Evolutionary conservation across 2,797 vertebrate genomes (phyloP).

Genomic region (Cichlasoma orientale): DNA sequence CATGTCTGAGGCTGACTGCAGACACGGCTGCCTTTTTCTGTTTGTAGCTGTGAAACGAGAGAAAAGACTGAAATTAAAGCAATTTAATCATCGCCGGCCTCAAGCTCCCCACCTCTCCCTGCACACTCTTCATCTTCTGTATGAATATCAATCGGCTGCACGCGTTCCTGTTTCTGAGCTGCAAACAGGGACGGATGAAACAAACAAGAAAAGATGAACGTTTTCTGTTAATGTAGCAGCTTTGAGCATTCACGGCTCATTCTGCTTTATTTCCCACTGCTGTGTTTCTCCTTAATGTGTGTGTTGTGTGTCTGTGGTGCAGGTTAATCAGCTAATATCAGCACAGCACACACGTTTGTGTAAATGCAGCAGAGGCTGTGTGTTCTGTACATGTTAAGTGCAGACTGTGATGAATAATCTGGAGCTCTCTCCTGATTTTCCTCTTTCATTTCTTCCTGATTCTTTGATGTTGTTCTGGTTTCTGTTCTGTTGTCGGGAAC

Average conservation of each 20-base stretch:
- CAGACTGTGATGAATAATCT: no score
- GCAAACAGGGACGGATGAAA: not conserved
- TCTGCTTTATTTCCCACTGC: not conserved
- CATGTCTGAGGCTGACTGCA: not conserved
- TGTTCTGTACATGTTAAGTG: not conserved
- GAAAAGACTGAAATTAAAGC: conserved; percentile 1
- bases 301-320: not conserved
- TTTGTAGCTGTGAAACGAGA: not conserved
- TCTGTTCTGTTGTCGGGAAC: no score
- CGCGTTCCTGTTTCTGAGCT: not conserved
- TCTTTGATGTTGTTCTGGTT: no score
- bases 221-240: not conserved
- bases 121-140: not conserved
- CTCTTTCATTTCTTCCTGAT: not conserved
- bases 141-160: not conserved
- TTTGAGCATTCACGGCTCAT: not conserved
- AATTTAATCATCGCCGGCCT: not conserved
- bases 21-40: not conserved
- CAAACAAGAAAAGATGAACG: not conserved
- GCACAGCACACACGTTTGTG: not conserved
- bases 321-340: not conserved
- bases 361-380: not conserved
- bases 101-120: not conserved
- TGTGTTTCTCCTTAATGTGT: not conserved
- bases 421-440: not conserved